These are phyloP conservation scores for Emmelina monodactyla DNA, from an alignment of 2,888 invertebrate genomes.

Conservation along the genomic window DNA sequence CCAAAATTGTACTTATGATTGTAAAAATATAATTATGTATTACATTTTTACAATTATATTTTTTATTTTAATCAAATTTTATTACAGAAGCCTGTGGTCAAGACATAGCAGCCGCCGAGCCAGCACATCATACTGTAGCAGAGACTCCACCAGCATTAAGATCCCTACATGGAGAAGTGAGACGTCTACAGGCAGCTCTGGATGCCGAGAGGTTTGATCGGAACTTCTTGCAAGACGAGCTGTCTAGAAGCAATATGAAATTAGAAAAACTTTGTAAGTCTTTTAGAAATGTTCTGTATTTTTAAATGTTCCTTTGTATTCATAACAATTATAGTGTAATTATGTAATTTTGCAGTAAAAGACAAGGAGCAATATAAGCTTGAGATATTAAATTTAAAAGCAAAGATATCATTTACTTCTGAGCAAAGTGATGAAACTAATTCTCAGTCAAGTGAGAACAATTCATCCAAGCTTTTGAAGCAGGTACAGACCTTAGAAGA, in stretches of 20 bases:
- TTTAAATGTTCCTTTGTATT: background rate
- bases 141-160: constrained; percentile 50
- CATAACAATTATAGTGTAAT: constrained; percentile 16
- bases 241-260: constrained; percentile 57
- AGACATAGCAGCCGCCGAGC: constrained; percentile 22
- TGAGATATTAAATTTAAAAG: constrained; percentile 40
- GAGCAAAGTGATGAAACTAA: constrained; percentile 27
- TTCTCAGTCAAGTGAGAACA: constrained; percentile 22
- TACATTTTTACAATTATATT: no score
- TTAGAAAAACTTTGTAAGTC: constrained; percentile 59
- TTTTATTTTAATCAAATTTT: no score
- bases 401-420: constrained; percentile 41
- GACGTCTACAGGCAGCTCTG: constrained; percentile 62
- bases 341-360: constrained; percentile 31
- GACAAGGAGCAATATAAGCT: constrained; percentile 48
- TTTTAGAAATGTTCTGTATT: background rate
- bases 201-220: constrained; percentile 71
- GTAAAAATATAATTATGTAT: no score
- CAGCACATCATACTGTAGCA: constrained; percentile 20
- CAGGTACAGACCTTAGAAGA: constrained; percentile 64
- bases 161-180: constrained; percentile 51
- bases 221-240: constrained; percentile 67
- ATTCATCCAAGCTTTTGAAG: constrained; percentile 27
- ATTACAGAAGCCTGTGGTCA: constrained; percentile 42
- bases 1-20: no score